Conservation (phyloP, 2,797 vertebrate genomes). For the Falco novaeseelandiae region DNA sequence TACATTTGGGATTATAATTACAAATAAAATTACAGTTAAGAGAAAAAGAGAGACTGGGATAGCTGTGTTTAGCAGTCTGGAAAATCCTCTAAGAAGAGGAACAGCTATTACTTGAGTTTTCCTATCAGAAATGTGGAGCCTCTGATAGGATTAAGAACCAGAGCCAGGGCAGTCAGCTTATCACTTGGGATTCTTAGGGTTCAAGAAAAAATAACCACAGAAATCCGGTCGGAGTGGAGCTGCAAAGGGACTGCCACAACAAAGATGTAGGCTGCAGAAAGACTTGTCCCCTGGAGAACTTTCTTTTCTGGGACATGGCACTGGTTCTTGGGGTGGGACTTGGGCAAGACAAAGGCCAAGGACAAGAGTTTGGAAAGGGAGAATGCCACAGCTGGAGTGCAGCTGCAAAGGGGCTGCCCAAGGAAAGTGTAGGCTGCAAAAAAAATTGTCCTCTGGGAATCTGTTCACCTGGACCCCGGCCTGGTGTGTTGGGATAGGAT, state of each 20-base stretch:
- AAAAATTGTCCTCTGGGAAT: neutral
- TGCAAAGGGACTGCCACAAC: neutral
- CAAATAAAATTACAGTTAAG: neutral
- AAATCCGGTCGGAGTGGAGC: neutral
- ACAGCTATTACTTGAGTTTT: neutral
- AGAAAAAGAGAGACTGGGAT: neutral
- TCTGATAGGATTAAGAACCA: neutral
- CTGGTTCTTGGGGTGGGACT: neutral
- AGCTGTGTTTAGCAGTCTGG: neutral
- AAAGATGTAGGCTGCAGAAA: neutral
- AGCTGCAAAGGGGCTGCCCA: neutral
- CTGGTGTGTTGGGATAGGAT: neutral
- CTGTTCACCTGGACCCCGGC: neutral
- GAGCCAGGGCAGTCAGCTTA: neutral
- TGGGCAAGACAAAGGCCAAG: neutral
- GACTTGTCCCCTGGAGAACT: neutral
- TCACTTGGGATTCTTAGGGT: neutral
- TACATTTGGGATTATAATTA: neutral
- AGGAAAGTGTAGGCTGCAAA: neutral
- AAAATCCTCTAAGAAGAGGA: neutral
- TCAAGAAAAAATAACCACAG: neutral
- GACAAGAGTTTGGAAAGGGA: neutral
- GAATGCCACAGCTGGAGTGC: neutral
- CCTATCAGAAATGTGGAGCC: neutral
- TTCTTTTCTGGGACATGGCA: fast-evolving